Conservation (phyloP, 2,888 invertebrate genomes). For the Philereme vetulata region DNA sequence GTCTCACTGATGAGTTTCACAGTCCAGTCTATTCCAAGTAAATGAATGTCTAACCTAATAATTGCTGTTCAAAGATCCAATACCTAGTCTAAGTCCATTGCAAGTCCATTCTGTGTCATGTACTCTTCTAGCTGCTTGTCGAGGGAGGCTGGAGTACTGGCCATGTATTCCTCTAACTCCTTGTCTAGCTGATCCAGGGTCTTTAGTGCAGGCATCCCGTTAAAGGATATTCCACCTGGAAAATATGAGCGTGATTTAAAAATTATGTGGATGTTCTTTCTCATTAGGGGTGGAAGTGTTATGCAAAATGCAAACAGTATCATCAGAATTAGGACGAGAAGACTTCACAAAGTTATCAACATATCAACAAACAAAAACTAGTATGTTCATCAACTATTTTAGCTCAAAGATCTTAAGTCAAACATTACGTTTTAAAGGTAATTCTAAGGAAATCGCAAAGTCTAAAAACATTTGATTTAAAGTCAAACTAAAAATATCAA, state of each 20-base stretch:
- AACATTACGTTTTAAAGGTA: too few species aligned
- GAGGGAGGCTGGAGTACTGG: constrained; percentile 83
- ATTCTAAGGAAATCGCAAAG: too few species aligned
- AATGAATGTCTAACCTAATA: background rate
- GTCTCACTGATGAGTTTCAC: background rate
- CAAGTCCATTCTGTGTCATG: constrained; percentile 58
- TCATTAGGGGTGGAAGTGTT: too few species aligned
- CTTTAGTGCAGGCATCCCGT: constrained; percentile 42
- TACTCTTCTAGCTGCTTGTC: constrained; percentile 84
- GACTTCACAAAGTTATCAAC: too few species aligned
- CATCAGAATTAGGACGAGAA: too few species aligned
- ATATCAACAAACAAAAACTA: too few species aligned
- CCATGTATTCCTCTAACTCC: constrained; percentile 89
- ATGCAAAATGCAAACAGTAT: too few species aligned
- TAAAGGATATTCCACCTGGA: constrained; percentile 51
- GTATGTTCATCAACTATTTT: too few species aligned
- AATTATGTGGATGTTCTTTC: background rate
- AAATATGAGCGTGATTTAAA: constrained; percentile 5
- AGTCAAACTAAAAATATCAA: too few species aligned
- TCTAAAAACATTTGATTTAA: too few species aligned
- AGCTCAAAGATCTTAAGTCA: too few species aligned
- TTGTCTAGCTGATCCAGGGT: constrained; percentile 86
- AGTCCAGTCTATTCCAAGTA: background rate
- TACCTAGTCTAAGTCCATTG: constrained; percentile 42
- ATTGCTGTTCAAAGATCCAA: background rate